Base-by-base conservation (phyloP, 2,888 invertebrate genomes). In the Zelleria hepariella region DNA sequence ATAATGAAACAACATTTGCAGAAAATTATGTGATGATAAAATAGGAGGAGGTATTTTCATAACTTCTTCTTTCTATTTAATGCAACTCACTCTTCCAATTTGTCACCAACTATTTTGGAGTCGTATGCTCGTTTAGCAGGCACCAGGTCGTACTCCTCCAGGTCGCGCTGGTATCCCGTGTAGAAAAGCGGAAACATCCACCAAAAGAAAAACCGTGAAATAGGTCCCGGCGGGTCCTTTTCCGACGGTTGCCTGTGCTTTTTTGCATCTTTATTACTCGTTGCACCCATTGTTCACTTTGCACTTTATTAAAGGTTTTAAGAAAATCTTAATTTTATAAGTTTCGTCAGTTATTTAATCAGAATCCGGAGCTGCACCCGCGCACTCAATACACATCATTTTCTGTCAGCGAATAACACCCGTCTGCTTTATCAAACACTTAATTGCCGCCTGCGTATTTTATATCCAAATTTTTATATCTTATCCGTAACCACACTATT, bases 181-280 rank as follows among this genome's bases (percentile, higher is more conserved):
- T 91, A 92, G 80, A 96, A 96, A 68, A 95, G 82, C 5, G 92
- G 93, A 70, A 94, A 86, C 59, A 95, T 93, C 92, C 95, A 96
- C 80, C 92, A 91, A 79, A 92, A 94, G 54, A 91, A 78, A 26
- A 93, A 74, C 61, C 93, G 87, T 2, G 93, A 92, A 6, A 94
- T 67, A 5, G 90, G 66, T 10, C 77, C 73, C 0, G 88, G 87
- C 0, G 73, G 65, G n/a, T 67, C 62, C 62, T 82, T 83, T 55
- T 73, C 64, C 2, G 65, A 60, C 18, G 65, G 62, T 10, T 65
- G 61, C 18, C 67, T 64, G 26, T 66, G 59, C 58, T 48, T 58
- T 27, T 57, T 57, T 24, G 6, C 15, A 2, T 51, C 54, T 26
- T 25, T 54, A 18, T 54, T 15, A 18, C 18, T 54, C 26, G 25